Conservation (phyloP, 2,113 vertebrate genomes). For the Tragelaphus buxtoni region DNA sequence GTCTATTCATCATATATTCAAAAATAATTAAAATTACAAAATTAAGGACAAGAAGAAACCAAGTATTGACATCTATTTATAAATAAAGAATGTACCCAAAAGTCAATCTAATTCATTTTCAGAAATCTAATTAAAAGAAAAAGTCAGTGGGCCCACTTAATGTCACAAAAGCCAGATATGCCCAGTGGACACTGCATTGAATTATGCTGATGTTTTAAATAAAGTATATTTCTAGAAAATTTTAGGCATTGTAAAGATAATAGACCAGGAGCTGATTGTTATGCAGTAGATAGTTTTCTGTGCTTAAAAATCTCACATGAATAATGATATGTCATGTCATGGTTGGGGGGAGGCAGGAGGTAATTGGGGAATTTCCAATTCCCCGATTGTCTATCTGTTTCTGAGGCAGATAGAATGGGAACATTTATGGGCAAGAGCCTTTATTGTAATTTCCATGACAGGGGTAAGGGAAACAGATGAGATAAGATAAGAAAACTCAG, state of each 20-base stretch:
- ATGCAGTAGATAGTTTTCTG: neutral
- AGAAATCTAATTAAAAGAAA: neutral
- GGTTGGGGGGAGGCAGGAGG: accelerated
- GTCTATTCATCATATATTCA: neutral
- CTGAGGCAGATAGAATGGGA: neutral
- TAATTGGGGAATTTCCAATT: accelerated
- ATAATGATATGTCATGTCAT: accelerated
- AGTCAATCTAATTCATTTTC: neutral
- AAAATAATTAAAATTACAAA: neutral
- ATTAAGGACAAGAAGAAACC: neutral
- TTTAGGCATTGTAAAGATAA: neutral
- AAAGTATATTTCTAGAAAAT: neutral
- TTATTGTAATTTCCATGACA: accelerated
- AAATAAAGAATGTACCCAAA: neutral
- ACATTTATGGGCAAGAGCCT: neutral
- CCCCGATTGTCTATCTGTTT: no score
- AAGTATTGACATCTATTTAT: neutral
- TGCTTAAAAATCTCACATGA: neutral
- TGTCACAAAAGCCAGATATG: neutral
- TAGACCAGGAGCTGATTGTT: neutral
- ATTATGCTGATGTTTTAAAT: neutral
- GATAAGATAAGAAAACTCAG: accelerated
- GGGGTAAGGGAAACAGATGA: neutral
- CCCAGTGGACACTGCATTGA: neutral
- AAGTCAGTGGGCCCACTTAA: neutral